A percentile compares a stretch with the other conserved stretches of the same genome.
Conservation (phyloP, 2,888 invertebrate genomes). For the Onthophagus sagittarius region DNA sequence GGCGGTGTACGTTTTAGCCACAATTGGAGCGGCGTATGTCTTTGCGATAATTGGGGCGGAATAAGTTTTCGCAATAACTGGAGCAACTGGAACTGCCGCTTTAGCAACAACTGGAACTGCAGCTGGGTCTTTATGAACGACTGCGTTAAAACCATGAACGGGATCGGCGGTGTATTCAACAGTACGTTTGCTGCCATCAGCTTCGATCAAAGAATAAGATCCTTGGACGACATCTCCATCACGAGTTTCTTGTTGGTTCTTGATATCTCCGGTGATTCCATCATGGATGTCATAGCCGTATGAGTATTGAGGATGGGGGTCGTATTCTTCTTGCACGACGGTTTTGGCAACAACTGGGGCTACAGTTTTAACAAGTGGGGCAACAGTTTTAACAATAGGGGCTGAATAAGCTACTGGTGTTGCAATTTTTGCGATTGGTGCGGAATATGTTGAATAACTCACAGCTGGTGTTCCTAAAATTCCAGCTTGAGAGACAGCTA, state of each 20-base stretch:
- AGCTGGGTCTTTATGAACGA: constrained; percentile 59
- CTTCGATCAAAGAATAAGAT: constrained; percentile 52
- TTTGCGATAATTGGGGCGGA: constrained; percentile 31
- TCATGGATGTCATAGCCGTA: constrained; percentile 57
- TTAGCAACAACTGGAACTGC: constrained; percentile 33
- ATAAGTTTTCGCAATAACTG: constrained; percentile 34
- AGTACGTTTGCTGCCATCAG: constrained; percentile 53
- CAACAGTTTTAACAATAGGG: constrained; percentile 21
- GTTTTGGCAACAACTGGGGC: constrained; percentile 35
- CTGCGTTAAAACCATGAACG: constrained; percentile 60
- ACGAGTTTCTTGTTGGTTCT: constrained; percentile 53
- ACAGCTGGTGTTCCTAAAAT: constrained; percentile 27
- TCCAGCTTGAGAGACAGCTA: constrained; percentile 30
- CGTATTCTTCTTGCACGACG: constrained; percentile 45
- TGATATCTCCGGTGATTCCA: constrained; percentile 53
- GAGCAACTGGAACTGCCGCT: constrained; percentile 33
- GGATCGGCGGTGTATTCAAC: constrained; percentile 59
- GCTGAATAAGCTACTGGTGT: constrained; percentile 29
- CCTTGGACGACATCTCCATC: constrained; percentile 55
- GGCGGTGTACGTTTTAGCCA: constrained; percentile 29
- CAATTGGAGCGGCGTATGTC: constrained; percentile 34
- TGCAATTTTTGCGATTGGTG: constrained; percentile 35
- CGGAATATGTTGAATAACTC: constrained; percentile 33
- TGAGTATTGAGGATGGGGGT: constrained; percentile 56
- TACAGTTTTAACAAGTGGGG: constrained; percentile 40